Evolutionary conservation across 2,113 vertebrate species (phyloP).

Genomic region (Acrocephalus arundinaceus): DNA sequence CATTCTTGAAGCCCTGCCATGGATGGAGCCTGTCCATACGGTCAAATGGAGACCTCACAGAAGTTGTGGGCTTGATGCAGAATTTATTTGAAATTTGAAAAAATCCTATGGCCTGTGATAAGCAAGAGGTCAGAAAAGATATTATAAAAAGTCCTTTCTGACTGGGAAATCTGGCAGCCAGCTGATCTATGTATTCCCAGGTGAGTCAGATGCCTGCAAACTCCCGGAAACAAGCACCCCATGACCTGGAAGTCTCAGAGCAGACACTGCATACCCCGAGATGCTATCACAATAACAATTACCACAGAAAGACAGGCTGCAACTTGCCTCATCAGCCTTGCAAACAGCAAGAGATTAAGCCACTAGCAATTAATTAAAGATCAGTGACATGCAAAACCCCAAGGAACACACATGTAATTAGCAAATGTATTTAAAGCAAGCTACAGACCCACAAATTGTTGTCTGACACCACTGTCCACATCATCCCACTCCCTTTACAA

Average conservation of each 20-base stretch:
- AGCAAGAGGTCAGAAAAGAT: neutral
- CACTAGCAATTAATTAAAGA: neutral
- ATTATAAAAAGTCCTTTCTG: neutral
- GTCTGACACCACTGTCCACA: neutral
- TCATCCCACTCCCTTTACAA: neutral
- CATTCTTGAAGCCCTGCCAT: neutral
- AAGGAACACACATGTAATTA: neutral
- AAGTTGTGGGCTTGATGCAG: neutral
- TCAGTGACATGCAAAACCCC: neutral
- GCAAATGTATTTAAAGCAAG: neutral
- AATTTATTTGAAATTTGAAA: neutral
- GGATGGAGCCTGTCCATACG: neutral
- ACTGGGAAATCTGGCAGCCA: neutral
- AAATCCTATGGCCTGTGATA: neutral
- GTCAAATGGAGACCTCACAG: neutral
- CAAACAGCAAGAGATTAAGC: neutral
- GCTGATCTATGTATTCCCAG: neutral
- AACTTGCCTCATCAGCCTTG: neutral
- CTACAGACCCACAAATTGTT: neutral
- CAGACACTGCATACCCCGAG: fast-evolving
- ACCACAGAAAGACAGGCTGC: neutral
- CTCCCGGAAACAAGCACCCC: neutral
- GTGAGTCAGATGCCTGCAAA: neutral
- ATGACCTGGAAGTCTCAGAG: neutral
- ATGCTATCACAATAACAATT: neutral